phyloP scores from a whole-genome alignment of 2,888 invertebrate genomes.

The Drosophila greeni region DNA sequence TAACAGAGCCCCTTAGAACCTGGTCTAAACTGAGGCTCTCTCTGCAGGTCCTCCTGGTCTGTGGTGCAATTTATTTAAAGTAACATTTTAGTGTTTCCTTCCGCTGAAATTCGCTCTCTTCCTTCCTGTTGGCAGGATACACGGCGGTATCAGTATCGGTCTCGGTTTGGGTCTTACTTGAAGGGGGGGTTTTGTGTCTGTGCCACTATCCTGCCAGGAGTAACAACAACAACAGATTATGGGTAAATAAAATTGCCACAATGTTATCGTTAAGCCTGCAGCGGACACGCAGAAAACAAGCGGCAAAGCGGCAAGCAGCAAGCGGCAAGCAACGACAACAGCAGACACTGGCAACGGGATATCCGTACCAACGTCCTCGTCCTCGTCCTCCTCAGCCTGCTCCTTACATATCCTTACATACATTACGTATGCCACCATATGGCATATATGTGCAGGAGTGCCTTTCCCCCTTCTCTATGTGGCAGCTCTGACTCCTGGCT shows the following conservation, averaged over 20 bases:
- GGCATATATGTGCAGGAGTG: constrained; percentile 1
- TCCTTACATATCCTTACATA: constrained; percentile 17
- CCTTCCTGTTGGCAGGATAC: constrained; percentile 69
- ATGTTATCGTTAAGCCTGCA: constrained; percentile 67
- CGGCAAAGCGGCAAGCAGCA: constrained; percentile 30
- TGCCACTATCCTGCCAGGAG: constrained; percentile 3
- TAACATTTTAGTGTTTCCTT: constrained; percentile 77
- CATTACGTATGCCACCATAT: constrained; percentile 24
- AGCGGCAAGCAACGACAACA: constrained; percentile 39
- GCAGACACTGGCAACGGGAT: constrained; percentile 33
- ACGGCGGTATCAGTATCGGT: constrained; percentile 10
- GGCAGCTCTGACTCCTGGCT: not conserved
- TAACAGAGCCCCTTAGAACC: constrained; percentile 36
- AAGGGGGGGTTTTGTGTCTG: not conserved
- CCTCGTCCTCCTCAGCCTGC: not conserved
- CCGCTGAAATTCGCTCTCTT: constrained; percentile 76
- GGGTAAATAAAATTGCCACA: constrained; percentile 69
- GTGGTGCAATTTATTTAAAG: constrained; percentile 73
- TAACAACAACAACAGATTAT: constrained; percentile 67
- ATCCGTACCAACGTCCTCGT: constrained; percentile 16
- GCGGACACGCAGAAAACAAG: constrained; percentile 57
- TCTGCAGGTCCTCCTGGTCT: constrained; percentile 4
- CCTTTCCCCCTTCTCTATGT: not conserved
- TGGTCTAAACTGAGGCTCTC: constrained; percentile 5
- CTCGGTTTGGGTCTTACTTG: constrained; percentile 31